Base-by-base conservation (phyloP, 1,140 invertebrate genomes). In the Lordiphosa mommai region DNA sequence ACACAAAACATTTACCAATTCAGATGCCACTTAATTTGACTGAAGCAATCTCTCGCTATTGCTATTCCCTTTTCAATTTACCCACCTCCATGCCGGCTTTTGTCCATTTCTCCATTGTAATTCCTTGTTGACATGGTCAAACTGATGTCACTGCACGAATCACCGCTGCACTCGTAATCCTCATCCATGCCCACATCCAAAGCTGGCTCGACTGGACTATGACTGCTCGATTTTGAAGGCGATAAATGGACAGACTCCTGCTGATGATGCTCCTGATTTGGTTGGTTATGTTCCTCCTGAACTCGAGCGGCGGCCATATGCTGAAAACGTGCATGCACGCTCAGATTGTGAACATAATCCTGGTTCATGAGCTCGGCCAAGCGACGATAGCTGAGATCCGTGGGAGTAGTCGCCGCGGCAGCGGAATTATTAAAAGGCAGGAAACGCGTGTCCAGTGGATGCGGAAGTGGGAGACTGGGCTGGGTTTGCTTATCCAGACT, bases 81-180 rank as follows among this genome's bases (percentile, higher is more conserved):
- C 70, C n/a, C 51, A 80, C 74, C 74, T 82, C 74, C 76, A 72
- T 74, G 86, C 29, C 73, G 46, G 27, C 71, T 88, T 47, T 88
- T 88, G 55, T 88, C 85, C 63, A 77, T 23, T 32, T 88, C 87
- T 16, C 58, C 55, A 4, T 57, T 72, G 43, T 86, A 88, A 44
- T 86, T 88, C 14, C 70, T 38, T 2, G 88, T 87, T 0, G 87
- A 89, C 86, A 89, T 87, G 32, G 87, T 88, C 7, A 89, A 43
- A n/a, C 87, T 88, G 9, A 89, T 87, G 44, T 89, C 88, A 37
- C 87, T 88, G 49, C 86, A 73, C 0, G 86, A 89, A 49, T 88
- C 87, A 0, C 72, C 79, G 36, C 86, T 88, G 38, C 86, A 88
- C 9, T 88, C 87, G 27, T 76, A 88, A 38, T 88, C 87, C 55